These are phyloP conservation scores for Nerophis lumbriciformis DNA, from an alignment of 2,113 vertebrate genomes.

Conservation along the genomic window DNA sequence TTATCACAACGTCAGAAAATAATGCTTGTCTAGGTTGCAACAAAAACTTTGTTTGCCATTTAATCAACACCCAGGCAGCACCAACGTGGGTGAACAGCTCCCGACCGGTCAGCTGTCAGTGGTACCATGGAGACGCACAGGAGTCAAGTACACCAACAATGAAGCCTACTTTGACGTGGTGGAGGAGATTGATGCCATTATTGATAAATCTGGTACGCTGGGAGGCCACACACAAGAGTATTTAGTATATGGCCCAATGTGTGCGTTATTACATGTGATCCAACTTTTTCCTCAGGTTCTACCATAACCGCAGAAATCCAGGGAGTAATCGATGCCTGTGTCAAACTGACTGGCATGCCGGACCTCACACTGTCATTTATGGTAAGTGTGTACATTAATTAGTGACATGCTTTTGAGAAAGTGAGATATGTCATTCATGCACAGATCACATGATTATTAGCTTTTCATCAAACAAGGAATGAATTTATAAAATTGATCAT, in stretches of 20 bases:
- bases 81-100: slow-evolving; percentile 96
- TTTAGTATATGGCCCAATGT: not conserved
- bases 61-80: slow-evolving; percentile 78
- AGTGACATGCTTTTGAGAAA: no score
- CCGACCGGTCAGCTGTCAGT: slow-evolving; percentile 96
- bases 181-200: slow-evolving; percentile 97
- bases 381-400: slow-evolving; percentile 75
- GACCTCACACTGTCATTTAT: slow-evolving; percentile 97
- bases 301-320: slow-evolving; percentile 97
- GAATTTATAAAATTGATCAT: no score
- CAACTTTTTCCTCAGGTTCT: slow-evolving; percentile 74
- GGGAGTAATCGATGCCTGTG: slow-evolving; percentile 96
- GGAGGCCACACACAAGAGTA: not conserved
- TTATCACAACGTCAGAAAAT: not conserved
- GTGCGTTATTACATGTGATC: not conserved
- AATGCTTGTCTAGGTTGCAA: not conserved
- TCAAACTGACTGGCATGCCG: slow-evolving; percentile 97
- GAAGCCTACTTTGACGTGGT: slow-evolving; percentile 98
- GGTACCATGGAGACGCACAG: slow-evolving; percentile 94
- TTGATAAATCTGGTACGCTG: slow-evolving; percentile 91
- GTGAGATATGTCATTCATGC: no score
- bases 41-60: not conserved
- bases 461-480: no score
- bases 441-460: no score
- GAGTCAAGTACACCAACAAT: slow-evolving; percentile 97